phyloP scores from a whole-genome alignment of 1,140 invertebrate genomes.

The Adelges cooleyi region DNA sequence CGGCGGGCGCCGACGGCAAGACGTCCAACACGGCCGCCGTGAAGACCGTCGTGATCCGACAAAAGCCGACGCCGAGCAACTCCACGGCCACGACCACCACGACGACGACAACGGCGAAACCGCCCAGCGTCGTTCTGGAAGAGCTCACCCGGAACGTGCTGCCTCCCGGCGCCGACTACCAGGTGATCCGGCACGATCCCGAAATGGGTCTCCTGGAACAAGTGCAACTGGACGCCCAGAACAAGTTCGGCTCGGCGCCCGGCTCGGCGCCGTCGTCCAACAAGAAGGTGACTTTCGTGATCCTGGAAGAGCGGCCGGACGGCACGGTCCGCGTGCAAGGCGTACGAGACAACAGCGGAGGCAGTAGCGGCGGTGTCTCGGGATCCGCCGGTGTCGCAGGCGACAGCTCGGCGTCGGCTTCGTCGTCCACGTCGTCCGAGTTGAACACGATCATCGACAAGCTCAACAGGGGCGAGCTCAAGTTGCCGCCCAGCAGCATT shows the following conservation, averaged over 20 bases:
- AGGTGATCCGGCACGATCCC: constrained; percentile 58
- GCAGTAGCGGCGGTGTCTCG: constrained; percentile 54
- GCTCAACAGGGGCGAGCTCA: constrained; percentile 67
- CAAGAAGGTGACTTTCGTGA: constrained; percentile 73
- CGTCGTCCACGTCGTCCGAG: neutral
- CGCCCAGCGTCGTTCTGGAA: constrained; percentile 49
- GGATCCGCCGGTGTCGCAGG: constrained; percentile 52
- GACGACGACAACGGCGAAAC: constrained; percentile 39
- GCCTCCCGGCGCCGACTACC: constrained; percentile 62
- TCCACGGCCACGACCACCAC: neutral
- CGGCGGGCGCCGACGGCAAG: neutral
- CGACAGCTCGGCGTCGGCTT: neutral
- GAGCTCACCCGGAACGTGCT: constrained; percentile 63
- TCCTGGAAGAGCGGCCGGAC: constrained; percentile 69
- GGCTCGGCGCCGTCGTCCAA: constrained; percentile 39
- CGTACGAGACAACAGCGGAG: constrained; percentile 42
- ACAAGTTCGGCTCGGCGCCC: neutral
- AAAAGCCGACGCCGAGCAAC: neutral
- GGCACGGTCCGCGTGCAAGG: constrained; percentile 71
- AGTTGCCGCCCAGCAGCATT: constrained; percentile 48
- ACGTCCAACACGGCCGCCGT: neutral
- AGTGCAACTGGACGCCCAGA: neutral
- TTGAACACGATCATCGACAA: constrained; percentile 55
- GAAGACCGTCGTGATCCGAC: neutral
- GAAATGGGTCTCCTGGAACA: constrained; percentile 42